A percentile compares a stretch with the other conserved stretches of the same genome.
Conservation (phyloP, 37 sponge, comb jelly and placozoan genomes). For the Cladorhizidae sp. region DNA sequence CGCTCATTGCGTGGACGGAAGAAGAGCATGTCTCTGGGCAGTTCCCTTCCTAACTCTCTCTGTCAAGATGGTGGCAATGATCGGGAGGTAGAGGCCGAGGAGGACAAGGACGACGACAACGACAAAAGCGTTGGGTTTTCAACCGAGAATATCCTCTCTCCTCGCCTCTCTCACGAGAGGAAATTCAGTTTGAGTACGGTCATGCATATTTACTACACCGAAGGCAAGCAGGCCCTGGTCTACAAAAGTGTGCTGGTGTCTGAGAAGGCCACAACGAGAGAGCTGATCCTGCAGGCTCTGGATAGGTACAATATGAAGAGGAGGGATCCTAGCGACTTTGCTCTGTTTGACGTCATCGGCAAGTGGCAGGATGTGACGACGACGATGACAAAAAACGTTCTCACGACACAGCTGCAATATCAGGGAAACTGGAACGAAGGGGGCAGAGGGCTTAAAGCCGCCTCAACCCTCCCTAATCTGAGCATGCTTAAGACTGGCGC, state of each 20-base stretch:
- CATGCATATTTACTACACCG: constrained; percentile 63
- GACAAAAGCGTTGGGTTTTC: background rate
- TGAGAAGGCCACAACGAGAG: constrained; percentile 40
- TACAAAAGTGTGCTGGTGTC: constrained; percentile 81
- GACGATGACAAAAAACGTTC: background rate
- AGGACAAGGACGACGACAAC: background rate
- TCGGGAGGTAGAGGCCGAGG: background rate
- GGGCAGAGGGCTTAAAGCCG: background rate
- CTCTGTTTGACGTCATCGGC: constrained; percentile 64
- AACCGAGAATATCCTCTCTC: constrained; percentile 10
- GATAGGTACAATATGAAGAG: constrained; percentile 64
- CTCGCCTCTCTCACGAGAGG: constrained; percentile 29
- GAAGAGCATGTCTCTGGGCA: background rate
- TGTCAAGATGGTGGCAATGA: background rate
- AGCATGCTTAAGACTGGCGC: background rate
- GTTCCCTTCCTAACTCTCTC: background rate
- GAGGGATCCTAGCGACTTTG: constrained; percentile 28
- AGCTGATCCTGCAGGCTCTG: constrained; percentile 70
- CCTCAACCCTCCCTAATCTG: background rate
- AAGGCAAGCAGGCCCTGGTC: constrained; percentile 34
- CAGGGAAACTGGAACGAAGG: background rate
- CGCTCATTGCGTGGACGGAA: constrained; percentile 25
- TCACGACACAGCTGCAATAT: background rate
- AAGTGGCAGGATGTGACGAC: constrained; percentile 45
- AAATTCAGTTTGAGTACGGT: constrained; percentile 53